Evolutionary conservation across 2,888 invertebrate genomes (phyloP).

Genomic region (Petrolisthes manimaculis): DNA sequence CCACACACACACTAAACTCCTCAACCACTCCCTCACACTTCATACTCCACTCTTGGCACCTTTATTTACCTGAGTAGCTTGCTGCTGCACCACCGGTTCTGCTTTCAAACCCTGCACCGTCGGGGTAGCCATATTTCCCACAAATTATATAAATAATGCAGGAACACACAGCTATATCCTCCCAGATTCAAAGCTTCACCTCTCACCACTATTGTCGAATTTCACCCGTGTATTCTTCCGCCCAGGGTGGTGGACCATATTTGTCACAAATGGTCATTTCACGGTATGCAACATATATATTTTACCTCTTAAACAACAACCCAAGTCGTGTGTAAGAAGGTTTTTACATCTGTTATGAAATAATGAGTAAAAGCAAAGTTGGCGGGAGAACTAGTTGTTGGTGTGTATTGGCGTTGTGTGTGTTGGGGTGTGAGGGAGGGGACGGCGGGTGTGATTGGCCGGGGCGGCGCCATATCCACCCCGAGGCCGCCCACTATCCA

Average conservation of each 20-base stretch:
- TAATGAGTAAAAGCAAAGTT: background rate
- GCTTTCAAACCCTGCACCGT: slow-evolving; percentile 45
- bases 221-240: slow-evolving; percentile 56
- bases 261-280: background rate
- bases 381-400: slow-evolving; percentile 41
- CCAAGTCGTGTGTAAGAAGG: too few relatives aligned
- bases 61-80: slow-evolving; percentile 42
- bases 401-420: background rate
- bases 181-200: slow-evolving; percentile 50
- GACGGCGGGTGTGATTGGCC: slow-evolving; percentile 42
- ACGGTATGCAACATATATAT: background rate
- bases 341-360: too few relatives aligned
- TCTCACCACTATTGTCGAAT: slow-evolving; percentile 38
- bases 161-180: slow-evolving; percentile 31
- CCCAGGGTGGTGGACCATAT: slow-evolving; percentile 2
- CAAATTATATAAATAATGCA: slow-evolving; percentile 6
- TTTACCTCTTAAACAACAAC: too few relatives aligned
- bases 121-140: slow-evolving; percentile 28
- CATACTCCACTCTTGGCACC: background rate
- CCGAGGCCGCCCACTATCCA: slow-evolving; percentile 52
- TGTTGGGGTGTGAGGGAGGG: slow-evolving; percentile 35
- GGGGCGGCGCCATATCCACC: slow-evolving; percentile 24
- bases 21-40: slow-evolving; percentile 17
- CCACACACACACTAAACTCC: slow-evolving; percentile 35
- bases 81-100: slow-evolving; percentile 46